Evolutionary conservation across 2,797 vertebrate species (phyloP).

Genomic region (Paedocypris micromegethes): DNA sequence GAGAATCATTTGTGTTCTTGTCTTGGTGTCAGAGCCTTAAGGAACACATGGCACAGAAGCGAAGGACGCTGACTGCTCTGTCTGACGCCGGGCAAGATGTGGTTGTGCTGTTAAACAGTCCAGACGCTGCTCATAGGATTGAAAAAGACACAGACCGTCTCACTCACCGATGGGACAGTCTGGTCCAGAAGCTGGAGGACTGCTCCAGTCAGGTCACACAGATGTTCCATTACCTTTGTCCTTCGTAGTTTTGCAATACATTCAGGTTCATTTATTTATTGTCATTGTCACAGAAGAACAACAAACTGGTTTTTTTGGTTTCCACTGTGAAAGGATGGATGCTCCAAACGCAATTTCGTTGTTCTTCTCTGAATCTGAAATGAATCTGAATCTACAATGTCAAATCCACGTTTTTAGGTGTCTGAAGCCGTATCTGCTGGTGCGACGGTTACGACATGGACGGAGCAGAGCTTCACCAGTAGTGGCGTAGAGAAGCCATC

Average conservation of each 20-base stretch:
- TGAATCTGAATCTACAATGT: too few relatives aligned
- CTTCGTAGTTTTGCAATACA: too few relatives aligned
- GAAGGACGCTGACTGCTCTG: conserved; percentile 80
- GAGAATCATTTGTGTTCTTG: too few relatives aligned
- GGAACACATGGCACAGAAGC: conserved; percentile 93
- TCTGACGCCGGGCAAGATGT: conserved; percentile 88
- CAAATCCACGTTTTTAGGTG: conserved; percentile 65
- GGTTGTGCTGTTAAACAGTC: conserved; percentile 71
- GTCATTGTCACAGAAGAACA: too few relatives aligned
- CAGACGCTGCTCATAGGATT: conserved; percentile 71
- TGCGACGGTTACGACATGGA: conserved; percentile 53
- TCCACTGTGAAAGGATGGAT: too few relatives aligned
- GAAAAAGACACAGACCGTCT: conserved; percentile 80
- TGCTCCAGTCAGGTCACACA: conserved; percentile 84
- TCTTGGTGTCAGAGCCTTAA: conserved; percentile 68
- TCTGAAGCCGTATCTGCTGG: conserved; percentile 75
- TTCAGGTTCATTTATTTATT: too few relatives aligned
- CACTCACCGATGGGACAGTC: conserved; percentile 90
- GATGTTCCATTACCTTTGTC: background rate
- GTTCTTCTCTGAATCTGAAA: too few relatives aligned
- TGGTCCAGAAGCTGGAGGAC: conserved; percentile 93
- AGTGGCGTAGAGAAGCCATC: conserved; percentile 73
- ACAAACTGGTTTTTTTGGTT: too few relatives aligned
- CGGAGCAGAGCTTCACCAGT: conserved; percentile 53
- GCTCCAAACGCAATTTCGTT: too few relatives aligned